Evolutionary conservation across 2,888 invertebrate genomes (phyloP).

Genomic region (Andrena trimmerana): DNA sequence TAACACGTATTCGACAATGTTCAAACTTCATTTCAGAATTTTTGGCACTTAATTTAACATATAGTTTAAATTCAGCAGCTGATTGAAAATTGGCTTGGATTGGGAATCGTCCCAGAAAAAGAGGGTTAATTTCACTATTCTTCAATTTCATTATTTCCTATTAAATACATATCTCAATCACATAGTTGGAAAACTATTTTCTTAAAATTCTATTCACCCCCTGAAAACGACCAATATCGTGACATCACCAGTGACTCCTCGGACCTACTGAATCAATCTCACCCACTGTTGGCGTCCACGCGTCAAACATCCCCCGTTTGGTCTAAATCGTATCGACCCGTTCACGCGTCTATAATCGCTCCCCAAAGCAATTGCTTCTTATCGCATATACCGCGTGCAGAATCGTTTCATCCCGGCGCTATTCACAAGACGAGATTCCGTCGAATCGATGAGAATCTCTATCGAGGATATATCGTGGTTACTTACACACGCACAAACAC

Average conservation of each 20-base stretch:
- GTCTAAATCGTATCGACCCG: slow-evolving; percentile 1
- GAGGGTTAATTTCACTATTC: no score
- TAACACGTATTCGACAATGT: no score
- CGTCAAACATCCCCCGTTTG: not conserved
- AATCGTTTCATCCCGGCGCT: not conserved
- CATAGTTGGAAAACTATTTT: not conserved
- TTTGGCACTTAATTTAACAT: no score
- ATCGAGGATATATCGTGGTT: slow-evolving; percentile 46
- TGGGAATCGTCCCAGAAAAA: no score
- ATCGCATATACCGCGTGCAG: not conserved
- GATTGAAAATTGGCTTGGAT: no score
- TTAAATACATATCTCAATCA: not conserved
- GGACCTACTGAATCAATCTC: not conserved
- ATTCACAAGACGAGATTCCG: not conserved
- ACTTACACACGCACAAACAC: not conserved
- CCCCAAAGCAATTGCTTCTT: not conserved
- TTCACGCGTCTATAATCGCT: slow-evolving; percentile 5
- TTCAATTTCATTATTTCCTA: no score
- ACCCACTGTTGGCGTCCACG: not conserved
- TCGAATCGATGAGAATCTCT: not conserved
- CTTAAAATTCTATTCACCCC: not conserved
- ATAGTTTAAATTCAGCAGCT: no score
- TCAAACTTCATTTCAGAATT: no score
- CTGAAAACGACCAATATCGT: not conserved
- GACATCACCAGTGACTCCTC: not conserved